Evolutionary conservation across 2,797 vertebrate species (phyloP).

Genomic region (Eremophila alpestris): DNA sequence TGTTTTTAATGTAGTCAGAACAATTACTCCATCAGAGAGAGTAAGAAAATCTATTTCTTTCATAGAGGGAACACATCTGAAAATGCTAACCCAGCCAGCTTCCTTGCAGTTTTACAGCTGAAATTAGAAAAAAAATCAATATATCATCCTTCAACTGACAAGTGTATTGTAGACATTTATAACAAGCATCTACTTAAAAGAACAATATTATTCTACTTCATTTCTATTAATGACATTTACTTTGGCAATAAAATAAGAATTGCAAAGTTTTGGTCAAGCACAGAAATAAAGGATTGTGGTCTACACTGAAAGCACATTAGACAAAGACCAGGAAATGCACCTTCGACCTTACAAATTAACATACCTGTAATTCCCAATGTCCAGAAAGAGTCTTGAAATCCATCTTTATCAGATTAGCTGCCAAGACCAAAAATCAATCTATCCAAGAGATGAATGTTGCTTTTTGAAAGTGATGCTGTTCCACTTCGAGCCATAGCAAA

Average conservation of each 20-base stretch:
- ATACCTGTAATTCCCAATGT: background rate
- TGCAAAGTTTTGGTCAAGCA: background rate
- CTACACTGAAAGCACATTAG: background rate
- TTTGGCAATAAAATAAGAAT: background rate
- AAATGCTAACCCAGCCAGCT: background rate
- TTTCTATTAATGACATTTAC: background rate
- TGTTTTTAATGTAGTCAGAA: background rate
- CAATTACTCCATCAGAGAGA: background rate
- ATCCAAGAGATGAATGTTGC: background rate
- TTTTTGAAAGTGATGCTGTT: background rate
- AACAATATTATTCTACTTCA: background rate
- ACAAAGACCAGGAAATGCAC: background rate
- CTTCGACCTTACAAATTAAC: background rate
- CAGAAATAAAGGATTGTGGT: background rate
- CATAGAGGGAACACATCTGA: background rate
- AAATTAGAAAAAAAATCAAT: constrained; percentile 45
- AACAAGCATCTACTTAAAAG: background rate
- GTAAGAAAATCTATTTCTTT: constrained; percentile 30
- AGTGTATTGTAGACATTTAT: background rate
- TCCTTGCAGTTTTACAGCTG: background rate
- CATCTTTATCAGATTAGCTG: background rate
- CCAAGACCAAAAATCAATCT: constrained; percentile 7
- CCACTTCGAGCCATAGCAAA: background rate
- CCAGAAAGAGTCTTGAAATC: background rate
- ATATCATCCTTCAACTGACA: background rate